Percentiles rank a stretch among this genome's conserved stretches.
phyloP scores from a whole-genome alignment of 2,888 invertebrate genomes.

The Octodonta nipae region DNA sequence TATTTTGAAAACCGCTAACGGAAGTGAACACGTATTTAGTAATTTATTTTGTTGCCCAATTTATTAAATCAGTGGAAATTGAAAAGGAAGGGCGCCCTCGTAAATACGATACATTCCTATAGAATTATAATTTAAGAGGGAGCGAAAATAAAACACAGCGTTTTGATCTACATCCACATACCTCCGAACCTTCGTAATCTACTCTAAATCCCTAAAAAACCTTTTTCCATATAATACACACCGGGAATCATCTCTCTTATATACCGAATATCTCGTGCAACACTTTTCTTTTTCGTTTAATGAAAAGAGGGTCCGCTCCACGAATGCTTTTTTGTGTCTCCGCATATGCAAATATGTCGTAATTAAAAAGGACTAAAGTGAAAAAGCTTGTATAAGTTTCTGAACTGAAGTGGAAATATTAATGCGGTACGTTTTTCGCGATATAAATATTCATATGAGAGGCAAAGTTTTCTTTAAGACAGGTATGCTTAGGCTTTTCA shows the following conservation, averaged over 20 bases:
- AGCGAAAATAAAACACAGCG: too few relatives aligned
- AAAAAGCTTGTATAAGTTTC: conserved; percentile 32
- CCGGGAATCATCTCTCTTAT: too few relatives aligned
- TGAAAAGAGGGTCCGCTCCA: conserved; percentile 3
- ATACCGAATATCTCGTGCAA: neutral
- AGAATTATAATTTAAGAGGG: too few relatives aligned
- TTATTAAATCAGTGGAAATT: too few relatives aligned
- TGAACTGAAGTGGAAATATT: conserved; percentile 31
- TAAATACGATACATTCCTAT: too few relatives aligned
- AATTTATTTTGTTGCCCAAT: too few relatives aligned
- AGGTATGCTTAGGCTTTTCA: too few relatives aligned
- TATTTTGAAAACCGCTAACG: too few relatives aligned
- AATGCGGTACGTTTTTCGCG: conserved; percentile 24
- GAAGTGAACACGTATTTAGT: too few relatives aligned
- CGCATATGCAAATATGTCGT: conserved; percentile 22
- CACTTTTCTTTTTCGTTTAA: neutral
- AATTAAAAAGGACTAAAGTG: conserved; percentile 31
- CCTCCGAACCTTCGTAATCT: neutral
- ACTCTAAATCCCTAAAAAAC: too few relatives aligned
- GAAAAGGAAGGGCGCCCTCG: too few relatives aligned
- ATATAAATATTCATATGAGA: conserved; percentile 28
- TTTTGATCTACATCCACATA: neutral
- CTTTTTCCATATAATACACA: too few relatives aligned
- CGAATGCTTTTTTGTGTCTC: conserved; percentile 9
- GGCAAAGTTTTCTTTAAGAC: conserved; percentile 20